These are phyloP conservation scores for Elanoides forficatus DNA, from an alignment of 2,113 vertebrate genomes.

Conservation along the genomic window DNA sequence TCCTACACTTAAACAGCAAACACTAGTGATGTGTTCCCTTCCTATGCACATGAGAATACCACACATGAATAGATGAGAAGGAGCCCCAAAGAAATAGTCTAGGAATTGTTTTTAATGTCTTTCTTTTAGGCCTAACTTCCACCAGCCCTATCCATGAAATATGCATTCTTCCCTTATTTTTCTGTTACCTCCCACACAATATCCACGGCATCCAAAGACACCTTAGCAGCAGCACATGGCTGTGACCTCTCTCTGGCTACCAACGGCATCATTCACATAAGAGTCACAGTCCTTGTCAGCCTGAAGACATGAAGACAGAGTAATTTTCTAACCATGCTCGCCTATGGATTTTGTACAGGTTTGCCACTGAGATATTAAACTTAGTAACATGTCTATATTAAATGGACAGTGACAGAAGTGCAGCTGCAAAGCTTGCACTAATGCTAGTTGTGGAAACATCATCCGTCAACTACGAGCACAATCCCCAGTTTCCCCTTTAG, in stretches of 20 bases:
- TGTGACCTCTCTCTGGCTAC: neutral
- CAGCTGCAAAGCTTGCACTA: neutral
- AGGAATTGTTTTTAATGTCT: neutral
- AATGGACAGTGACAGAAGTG: neutral
- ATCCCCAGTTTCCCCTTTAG: neutral
- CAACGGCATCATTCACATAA: neutral
- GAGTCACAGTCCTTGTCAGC: neutral
- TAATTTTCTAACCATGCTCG: neutral
- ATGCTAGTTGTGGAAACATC: neutral
- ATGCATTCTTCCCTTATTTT: neutral
- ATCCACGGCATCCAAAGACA: neutral
- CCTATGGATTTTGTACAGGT: neutral
- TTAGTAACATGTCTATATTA: neutral
- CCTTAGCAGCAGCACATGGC: neutral
- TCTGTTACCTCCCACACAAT: neutral
- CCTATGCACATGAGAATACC: neutral
- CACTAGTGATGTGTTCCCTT: neutral
- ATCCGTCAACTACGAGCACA: neutral
- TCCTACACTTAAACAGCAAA: neutral
- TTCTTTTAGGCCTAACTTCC: neutral
- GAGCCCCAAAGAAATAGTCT: neutral
- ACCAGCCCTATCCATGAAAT: neutral
- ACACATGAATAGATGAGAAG: neutral
- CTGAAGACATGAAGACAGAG: neutral
- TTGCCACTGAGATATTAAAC: neutral